phyloP scores from a whole-genome alignment of 2,797 vertebrate genomes.

The Acipenser ruthenus region DNA sequence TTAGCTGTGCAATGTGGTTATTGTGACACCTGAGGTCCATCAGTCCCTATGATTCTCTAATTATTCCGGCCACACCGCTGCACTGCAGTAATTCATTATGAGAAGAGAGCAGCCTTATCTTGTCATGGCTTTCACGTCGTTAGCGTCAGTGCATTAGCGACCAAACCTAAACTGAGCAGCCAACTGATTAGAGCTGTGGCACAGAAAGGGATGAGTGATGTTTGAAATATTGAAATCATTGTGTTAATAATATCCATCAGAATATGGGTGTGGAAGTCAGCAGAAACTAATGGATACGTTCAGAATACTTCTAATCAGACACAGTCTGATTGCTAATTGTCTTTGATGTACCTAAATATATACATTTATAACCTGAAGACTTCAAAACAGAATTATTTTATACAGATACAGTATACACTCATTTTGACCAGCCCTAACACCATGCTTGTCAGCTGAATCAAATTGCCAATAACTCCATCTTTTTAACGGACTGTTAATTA shows the following conservation, averaged over 20 bases:
- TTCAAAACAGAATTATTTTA: too few relatives aligned
- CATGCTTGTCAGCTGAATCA: too few relatives aligned
- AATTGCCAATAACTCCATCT: too few relatives aligned
- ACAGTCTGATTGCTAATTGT: too few relatives aligned
- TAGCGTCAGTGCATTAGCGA: conserved; percentile 55
- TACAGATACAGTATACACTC: too few relatives aligned
- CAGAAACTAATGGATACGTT: neutral
- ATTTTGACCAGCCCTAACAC: too few relatives aligned
- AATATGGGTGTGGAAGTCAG: conserved; percentile 13
- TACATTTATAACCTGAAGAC: too few relatives aligned
- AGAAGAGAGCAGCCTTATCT: conserved; percentile 54
- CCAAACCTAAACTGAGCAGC: conserved; percentile 38
- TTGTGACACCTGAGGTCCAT: conserved; percentile 39
- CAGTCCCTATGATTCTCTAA: conserved; percentile 38
- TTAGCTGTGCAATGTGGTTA: conserved; percentile 37
- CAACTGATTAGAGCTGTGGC: conserved; percentile 40
- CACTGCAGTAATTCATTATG: conserved; percentile 45
- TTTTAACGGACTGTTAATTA: neutral
- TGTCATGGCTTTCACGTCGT: conserved; percentile 49
- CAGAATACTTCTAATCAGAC: too few relatives aligned
- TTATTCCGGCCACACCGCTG: conserved; percentile 50
- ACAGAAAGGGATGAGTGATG: conserved; percentile 31
- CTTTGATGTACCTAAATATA: too few relatives aligned
- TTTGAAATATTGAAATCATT: conserved; percentile 37
- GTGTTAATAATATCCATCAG: conserved; percentile 25